Conservation (phyloP, 2,113 vertebrate genomes). For the Athene noctua region DNA sequence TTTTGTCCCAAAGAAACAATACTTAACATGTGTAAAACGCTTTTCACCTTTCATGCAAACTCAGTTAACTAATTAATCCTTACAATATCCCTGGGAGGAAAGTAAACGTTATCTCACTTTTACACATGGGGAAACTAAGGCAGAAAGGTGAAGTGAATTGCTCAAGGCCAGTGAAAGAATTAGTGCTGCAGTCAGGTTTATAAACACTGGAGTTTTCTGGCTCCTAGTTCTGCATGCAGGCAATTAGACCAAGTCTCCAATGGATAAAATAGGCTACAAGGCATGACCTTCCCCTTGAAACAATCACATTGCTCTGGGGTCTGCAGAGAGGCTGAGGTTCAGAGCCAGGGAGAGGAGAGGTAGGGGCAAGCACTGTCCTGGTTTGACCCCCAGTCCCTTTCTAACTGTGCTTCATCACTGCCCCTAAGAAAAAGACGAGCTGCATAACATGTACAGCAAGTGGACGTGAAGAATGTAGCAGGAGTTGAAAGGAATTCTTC, state of each 20-base stretch:
- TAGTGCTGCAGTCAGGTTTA: not conserved
- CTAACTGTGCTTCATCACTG: not conserved
- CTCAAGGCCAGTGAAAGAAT: slow-evolving; percentile 3
- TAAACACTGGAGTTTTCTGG: not conserved
- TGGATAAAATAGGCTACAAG: not conserved
- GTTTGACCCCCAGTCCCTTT: not conserved
- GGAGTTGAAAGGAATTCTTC: not conserved
- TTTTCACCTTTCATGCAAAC: slow-evolving; percentile 20
- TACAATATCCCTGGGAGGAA: slow-evolving; percentile 4
- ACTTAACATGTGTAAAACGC: not conserved
- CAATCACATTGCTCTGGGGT: not conserved
- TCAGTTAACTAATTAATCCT: slow-evolving; percentile 50
- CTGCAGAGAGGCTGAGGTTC: not conserved
- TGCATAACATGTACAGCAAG: not conserved
- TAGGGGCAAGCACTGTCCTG: not conserved
- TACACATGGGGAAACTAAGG: slow-evolving; percentile 31
- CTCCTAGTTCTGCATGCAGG: not conserved
- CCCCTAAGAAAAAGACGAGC: not conserved
- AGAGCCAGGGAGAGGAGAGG: not conserved
- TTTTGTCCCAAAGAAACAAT: not conserved
- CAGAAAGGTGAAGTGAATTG: slow-evolving; percentile 32
- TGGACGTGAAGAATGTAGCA: not conserved
- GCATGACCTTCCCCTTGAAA: not conserved
- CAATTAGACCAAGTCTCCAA: not conserved
- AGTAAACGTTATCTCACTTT: slow-evolving; percentile 35